Evolutionary conservation across 2,113 vertebrate genomes (phyloP).

Genomic region (Bettongia penicillata): DNA sequence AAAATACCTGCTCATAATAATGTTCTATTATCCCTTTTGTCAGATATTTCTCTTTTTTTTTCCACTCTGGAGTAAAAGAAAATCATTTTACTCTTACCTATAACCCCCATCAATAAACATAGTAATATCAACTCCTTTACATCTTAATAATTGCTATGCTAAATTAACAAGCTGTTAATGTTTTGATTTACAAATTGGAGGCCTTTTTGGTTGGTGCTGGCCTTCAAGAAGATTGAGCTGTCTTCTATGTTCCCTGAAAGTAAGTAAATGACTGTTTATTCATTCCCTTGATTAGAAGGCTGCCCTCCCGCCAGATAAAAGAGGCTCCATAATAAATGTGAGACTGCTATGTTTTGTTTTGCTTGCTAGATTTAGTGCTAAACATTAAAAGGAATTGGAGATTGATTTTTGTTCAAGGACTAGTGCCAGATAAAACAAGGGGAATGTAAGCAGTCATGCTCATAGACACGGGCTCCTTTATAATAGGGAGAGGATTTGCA

Average conservation of each 20-base stretch:
- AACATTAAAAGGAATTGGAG: constrained; percentile 84
- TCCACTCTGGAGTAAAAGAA: constrained; percentile 51
- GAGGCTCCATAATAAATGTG: constrained; percentile 81
- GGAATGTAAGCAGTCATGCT: constrained; percentile 48
- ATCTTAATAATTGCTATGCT: constrained; percentile 80
- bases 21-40: neutral
- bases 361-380: constrained; percentile 83
- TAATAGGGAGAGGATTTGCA: constrained; percentile 40
- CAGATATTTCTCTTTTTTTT: constrained; percentile 38
- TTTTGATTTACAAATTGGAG: constrained; percentile 82
- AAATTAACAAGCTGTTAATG: constrained; percentile 80
- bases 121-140: constrained; percentile 75
- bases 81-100: constrained; percentile 58
- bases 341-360: constrained; percentile 81
- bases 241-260: constrained; percentile 76
- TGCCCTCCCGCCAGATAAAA: constrained; percentile 84
- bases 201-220: constrained; percentile 57
- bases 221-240: constrained; percentile 81
- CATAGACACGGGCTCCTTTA: constrained; percentile 63
- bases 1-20: neutral
- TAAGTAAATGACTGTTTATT: constrained; percentile 85
- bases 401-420: constrained; percentile 83
- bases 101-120: constrained; percentile 70
- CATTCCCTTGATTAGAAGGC: constrained; percentile 84
- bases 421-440: constrained; percentile 84